Conservation (phyloP, 2,888 invertebrate species). For the Caenorhabditis panamensis region DNA sequence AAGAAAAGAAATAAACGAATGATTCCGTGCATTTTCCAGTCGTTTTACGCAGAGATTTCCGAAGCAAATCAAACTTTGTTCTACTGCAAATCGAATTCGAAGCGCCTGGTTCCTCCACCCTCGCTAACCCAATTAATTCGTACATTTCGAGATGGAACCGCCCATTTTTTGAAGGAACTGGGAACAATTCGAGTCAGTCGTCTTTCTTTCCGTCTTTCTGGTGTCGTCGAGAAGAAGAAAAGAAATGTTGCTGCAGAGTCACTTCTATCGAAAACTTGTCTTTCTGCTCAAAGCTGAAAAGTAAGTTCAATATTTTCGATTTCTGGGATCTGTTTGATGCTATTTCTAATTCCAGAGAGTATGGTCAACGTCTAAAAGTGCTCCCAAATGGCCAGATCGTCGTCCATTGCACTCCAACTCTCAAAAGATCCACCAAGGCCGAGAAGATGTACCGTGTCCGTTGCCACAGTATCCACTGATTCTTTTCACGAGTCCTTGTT, state of each 20-base stretch:
- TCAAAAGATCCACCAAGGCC: slow-evolving; percentile 35
- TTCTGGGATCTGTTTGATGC: no score
- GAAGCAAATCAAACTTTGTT: slow-evolving; percentile 11
- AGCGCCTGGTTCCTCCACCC: slow-evolving; percentile 44
- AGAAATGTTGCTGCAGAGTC: slow-evolving; percentile 57
- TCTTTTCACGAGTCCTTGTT: neutral
- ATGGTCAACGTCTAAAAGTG: slow-evolving; percentile 48
- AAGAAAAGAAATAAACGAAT: neutral
- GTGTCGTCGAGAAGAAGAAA: no score
- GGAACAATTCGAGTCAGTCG: neutral
- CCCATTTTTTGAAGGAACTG: slow-evolving; percentile 10
- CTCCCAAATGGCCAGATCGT: slow-evolving; percentile 52
- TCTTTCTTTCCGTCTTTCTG: neutral
- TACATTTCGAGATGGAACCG: slow-evolving; percentile 15
- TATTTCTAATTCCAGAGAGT: slow-evolving; percentile 55
- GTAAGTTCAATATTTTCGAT: no score
- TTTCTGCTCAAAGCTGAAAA: slow-evolving; percentile 55
- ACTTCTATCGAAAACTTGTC: slow-evolving; percentile 54
- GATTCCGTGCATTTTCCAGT: neutral
- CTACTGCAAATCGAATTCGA: slow-evolving; percentile 7
- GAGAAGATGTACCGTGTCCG: slow-evolving; percentile 59
- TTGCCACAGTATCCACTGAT: slow-evolving; percentile 55
- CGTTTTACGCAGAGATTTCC: neutral
- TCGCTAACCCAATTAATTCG: slow-evolving; percentile 38
- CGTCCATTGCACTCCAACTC: slow-evolving; percentile 45